Evolutionary conservation across 2,888 invertebrate genomes (phyloP).

Genomic region (Eledone cirrhosa): DNA sequence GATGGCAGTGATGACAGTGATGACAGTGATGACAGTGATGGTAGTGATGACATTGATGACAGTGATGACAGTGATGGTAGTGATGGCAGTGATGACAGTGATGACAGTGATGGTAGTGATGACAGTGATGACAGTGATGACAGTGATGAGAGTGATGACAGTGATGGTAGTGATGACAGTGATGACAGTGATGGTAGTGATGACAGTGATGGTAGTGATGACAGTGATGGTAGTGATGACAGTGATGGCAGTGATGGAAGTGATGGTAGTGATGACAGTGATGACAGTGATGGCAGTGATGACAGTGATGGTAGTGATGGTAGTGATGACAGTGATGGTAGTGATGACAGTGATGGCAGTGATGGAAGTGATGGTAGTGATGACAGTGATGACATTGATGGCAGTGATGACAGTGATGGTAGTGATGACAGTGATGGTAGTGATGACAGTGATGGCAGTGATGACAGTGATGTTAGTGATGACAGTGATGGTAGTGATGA

Average conservation of each 20-base stretch:
- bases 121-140: no score
- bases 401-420: no score
- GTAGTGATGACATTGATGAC: no score
- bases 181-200: slow-evolving; percentile 6
- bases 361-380: no score
- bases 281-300: slow-evolving; percentile 10
- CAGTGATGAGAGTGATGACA: no score
- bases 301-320: slow-evolving; percentile 15
- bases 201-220: background rate
- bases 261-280: no score
- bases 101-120: slow-evolving; percentile 17
- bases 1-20: slow-evolving; percentile 28
- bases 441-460: background rate
- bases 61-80: slow-evolving; percentile 28
- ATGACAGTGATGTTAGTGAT: no score
- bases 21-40: slow-evolving; percentile 28
- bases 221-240: no score
- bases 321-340: background rate
- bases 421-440: no score
- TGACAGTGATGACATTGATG: no score
- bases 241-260: no score
- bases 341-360: no score
- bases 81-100: slow-evolving; percentile 27
- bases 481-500: background rate
- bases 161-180: background rate